phyloP scores from a whole-genome alignment of 2,888 invertebrate species.

The Drosophila algonquin region DNA sequence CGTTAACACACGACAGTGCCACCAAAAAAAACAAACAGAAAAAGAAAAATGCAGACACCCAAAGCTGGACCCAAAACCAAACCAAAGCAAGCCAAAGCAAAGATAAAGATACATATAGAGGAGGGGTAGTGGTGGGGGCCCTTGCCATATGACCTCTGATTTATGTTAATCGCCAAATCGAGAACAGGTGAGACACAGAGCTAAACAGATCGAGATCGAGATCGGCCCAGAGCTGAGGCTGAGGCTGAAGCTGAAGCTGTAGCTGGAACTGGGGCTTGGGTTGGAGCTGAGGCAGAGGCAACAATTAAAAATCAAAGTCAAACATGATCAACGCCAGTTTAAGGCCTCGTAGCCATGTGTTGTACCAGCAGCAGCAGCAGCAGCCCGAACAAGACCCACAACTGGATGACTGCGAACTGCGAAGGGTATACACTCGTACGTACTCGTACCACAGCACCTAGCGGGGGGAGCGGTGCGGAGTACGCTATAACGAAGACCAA shows the following conservation, averaged over 20 bases:
- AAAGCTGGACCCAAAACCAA: background rate
- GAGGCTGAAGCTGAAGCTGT: constrained; percentile 31
- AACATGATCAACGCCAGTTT: constrained; percentile 83
- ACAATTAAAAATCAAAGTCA: constrained; percentile 84
- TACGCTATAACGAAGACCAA: constrained; percentile 44
- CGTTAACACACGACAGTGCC: constrained; percentile 80
- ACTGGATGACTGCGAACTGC: constrained; percentile 32
- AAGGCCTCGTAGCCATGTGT: constrained; percentile 69
- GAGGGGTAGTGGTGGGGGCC: constrained; percentile 9
- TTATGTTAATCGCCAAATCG: constrained; percentile 70
- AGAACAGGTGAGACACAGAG: constrained; percentile 74
- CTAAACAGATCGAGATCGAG: constrained; percentile 27
- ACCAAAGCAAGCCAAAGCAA: background rate
- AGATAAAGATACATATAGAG: constrained; percentile 1
- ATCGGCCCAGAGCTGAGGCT: constrained; percentile 21
- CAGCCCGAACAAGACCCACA: constrained; percentile 76
- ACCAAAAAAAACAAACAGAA: constrained; percentile 51
- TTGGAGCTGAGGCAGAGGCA: constrained; percentile 59
- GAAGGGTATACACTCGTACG: constrained; percentile 13
- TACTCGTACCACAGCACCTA: background rate
- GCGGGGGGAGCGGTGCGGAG: background rate
- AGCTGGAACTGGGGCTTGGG: constrained; percentile 35
- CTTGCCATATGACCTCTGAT: constrained; percentile 73
- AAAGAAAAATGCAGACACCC: constrained; percentile 14
- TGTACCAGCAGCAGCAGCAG: constrained; percentile 60